Evolutionary conservation across 2,888 invertebrate genomes (phyloP), one percentile per base, ranked within the genome.

Genomic region (Entomobrya multifasciata): DNA sequence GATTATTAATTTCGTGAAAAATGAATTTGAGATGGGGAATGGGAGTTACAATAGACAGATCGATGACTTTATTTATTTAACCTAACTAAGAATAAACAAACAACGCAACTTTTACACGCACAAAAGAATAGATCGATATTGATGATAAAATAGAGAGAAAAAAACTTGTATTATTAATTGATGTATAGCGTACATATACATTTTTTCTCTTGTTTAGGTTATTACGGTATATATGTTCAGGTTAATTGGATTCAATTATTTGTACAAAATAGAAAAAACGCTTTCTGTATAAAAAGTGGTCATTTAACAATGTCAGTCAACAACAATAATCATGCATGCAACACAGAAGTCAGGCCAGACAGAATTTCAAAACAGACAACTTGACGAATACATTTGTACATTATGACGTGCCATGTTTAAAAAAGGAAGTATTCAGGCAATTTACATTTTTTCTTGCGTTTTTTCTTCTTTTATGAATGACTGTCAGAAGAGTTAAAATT

Each of bases 401-500:
- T 70, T 49, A 41, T n/a, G n/a, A n/a, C n/a, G n/a, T n/a, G n/a
- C 41, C n/a, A 74, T 55, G 15, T 57, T 77, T 15, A 30, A 60
- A 77, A 60, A 77, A 77, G 77, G 77, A 77, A 77, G 77, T 60
- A 60, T 77, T 60, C 41, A 77, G 77, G 77, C 77, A 41, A 60
- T 77, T 77, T 77, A 55, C 25, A 74, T 77, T 77, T 77, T 77
- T 77, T 60, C 77, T 60, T 36, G 36, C 4, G 44, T 17, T 60
- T 44, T 49, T 44, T 44, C 22, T 57, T 11, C 8, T 22, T n/a
- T n/a, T n/a, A n/a, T 57, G 17, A 27, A 74, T 20, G 74, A 47
- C n/a, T 74, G 74, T 44, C 44, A 22, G 67, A 44, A 44, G n/a
- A 41, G 44, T 25, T 44, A 30, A n/a, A 62, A 27, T n/a, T 70